Evolutionary conservation across 2,113 vertebrate species (phyloP), one percentile per base, ranked within the genome.

Genomic region (Hassar affinis): DNA sequence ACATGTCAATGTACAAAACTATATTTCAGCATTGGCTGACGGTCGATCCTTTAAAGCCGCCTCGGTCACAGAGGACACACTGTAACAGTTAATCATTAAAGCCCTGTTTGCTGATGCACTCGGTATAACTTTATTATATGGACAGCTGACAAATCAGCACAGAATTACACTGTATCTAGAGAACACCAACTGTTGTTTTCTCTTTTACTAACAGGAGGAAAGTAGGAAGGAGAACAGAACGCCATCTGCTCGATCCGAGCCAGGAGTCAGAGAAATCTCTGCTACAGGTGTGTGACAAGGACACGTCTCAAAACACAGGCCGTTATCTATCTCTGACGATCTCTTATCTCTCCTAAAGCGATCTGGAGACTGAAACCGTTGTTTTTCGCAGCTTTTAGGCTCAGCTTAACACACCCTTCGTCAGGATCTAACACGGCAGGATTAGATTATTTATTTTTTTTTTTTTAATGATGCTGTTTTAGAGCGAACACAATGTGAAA

Each of bases 271-370:
- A 77, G 74, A 81, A 83, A 54, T 79, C 54, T 79, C 77, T 62
- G 66, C 35, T 86, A 86, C 80, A 86, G 85, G 85, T 86, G 85
- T 86, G 56, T 45, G 77, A 78, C 80, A 82, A 86, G 85, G 85
- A 86, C 75, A 79, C 2, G 61, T 69, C 62, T 68, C 30, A 69
- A 68, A 81, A 38, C n/a, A 81, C 62, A 51, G 45, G 35, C 30
- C 20, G 35, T 38, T 69, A 81, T 81, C 64, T 81, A 47, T 69
- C 47, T 54, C 47, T 68, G 45, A 27, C 11, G 74, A 45, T 81
- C 59, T 81, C 61, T 80, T 80, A 64, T 80, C 79, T 80, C n/a
- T 68, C 3, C 20, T 47, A 33, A 51, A 68, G 61, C 5, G 62
- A 64, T 68, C 49, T 68, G 47, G 35, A 59, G 56, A 54, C 77